Conservation (phyloP, 2,113 vertebrate species). For the Dicentrarchus labrax region DNA sequence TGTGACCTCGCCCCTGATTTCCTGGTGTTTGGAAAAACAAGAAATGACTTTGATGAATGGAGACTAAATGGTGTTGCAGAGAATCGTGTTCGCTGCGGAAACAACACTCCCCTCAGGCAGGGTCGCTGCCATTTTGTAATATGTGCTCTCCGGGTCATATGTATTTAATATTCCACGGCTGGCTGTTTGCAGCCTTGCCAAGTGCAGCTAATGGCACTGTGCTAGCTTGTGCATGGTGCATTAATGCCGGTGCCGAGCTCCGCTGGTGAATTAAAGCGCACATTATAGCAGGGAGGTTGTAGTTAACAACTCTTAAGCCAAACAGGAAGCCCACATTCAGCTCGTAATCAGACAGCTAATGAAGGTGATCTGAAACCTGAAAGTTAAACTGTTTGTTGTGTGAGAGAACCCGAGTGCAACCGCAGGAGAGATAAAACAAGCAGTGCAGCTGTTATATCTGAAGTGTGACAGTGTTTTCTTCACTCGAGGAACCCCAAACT, state of each 20-base stretch:
- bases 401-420: not conserved
- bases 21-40: slow-evolving; percentile 59
- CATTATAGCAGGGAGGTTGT: not conserved
- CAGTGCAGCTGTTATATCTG: not conserved
- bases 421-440: not conserved
- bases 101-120: slow-evolving; percentile 55
- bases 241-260: slow-evolving; percentile 11
- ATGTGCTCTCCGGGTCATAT: slow-evolving; percentile 59
- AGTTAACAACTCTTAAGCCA: slow-evolving; percentile 10
- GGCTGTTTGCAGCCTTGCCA: slow-evolving; percentile 40
- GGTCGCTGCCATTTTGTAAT: slow-evolving; percentile 65
- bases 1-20: slow-evolving; percentile 67
- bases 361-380: not conserved
- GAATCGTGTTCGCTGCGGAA: slow-evolving; percentile 29
- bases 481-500: not conserved
- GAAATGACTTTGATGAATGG: slow-evolving; percentile 71
- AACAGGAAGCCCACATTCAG: not conserved
- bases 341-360: slow-evolving; percentile 7
- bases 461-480: not conserved
- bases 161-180: slow-evolving; percentile 66
- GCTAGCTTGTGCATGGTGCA: slow-evolving; percentile 24
- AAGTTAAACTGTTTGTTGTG: not conserved
- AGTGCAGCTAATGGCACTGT: slow-evolving; percentile 45
- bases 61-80: slow-evolving; percentile 47
- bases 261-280: slow-evolving; percentile 17